A percentile compares a stretch with the other conserved stretches of the same genome.
Conservation (phyloP, 2,113 vertebrate genomes). For the Elanoides forficatus region DNA sequence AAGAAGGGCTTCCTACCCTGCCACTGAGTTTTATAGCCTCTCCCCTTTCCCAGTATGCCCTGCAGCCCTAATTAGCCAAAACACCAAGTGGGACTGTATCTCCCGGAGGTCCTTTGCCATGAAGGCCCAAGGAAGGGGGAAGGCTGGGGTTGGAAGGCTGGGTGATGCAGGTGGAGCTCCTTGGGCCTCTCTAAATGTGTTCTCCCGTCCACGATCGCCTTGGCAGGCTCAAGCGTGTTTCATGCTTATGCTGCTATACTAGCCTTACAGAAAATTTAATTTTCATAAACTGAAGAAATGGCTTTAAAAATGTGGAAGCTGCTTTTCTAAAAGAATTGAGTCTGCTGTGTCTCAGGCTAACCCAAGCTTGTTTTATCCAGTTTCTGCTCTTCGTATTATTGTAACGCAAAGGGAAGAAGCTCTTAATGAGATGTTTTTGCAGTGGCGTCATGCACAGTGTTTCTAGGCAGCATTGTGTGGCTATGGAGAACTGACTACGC, state of each 20-base stretch:
- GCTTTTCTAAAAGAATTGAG: neutral
- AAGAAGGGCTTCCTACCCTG: neutral
- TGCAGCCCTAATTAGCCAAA: neutral
- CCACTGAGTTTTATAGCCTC: neutral
- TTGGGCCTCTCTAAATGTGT: neutral
- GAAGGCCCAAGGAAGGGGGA: neutral
- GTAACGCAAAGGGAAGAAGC: neutral
- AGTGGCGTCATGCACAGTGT: neutral
- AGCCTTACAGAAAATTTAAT: neutral
- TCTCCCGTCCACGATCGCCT: neutral
- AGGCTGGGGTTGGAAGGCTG: neutral
- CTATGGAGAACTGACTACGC: neutral
- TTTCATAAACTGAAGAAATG: neutral
- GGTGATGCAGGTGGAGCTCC: neutral
- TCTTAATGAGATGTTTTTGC: neutral
- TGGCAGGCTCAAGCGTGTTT: neutral
- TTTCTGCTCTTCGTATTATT: neutral
- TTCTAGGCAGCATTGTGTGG: constrained; percentile 13
- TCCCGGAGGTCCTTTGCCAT: neutral
- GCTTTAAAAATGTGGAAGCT: neutral
- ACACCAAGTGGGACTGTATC: rapidly evolving
- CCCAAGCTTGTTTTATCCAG: neutral
- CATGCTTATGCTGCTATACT: neutral
- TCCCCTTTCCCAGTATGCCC: neutral
- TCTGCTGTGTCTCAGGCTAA: neutral